phyloP scores from a whole-genome alignment of 1,140 invertebrate genomes.

The Drosophila arawakana region DNA sequence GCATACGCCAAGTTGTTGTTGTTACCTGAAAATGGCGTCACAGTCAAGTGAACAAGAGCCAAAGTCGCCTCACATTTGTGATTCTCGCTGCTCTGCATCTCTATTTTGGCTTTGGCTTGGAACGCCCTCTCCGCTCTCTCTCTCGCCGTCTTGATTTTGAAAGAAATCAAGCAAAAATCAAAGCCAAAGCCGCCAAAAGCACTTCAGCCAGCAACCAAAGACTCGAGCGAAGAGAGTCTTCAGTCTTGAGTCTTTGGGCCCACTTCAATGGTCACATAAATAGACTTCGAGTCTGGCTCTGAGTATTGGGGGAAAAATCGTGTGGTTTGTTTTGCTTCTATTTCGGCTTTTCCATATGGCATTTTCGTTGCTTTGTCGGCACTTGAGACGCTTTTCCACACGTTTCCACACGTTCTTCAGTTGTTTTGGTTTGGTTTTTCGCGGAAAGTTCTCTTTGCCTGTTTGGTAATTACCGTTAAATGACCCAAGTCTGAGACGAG shows the following conservation, averaged over 20 bases:
- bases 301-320: conserved; percentile 69
- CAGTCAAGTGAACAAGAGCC: conserved; percentile 61
- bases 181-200: conserved; percentile 67
- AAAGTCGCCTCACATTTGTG: conserved; percentile 28
- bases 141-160: conserved; percentile 66
- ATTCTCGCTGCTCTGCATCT: conserved; percentile 61
- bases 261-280: conserved; percentile 83
- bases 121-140: conserved; percentile 10
- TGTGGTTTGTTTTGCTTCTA: conserved; percentile 49
- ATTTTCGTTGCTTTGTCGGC: conserved; percentile 79
- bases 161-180: conserved; percentile 84
- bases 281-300: conserved; percentile 74
- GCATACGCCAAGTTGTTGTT: conserved; percentile 56
- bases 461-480: conserved; percentile 80
- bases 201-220: conserved; percentile 18
- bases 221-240: conserved; percentile 31
- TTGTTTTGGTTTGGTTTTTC: conserved; percentile 41
- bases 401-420: conserved; percentile 27
- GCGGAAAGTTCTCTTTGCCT: conserved; percentile 56
- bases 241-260: conserved; percentile 22
- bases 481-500: conserved; percentile 55
- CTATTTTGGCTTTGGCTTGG: conserved; percentile 59
- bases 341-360: conserved; percentile 58
- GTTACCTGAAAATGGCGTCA: conserved; percentile 76
- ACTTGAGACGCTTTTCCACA: conserved; percentile 64